Base-by-base conservation (phyloP, 2,888 invertebrate genomes). In the Drosophila emarginata region DNA sequence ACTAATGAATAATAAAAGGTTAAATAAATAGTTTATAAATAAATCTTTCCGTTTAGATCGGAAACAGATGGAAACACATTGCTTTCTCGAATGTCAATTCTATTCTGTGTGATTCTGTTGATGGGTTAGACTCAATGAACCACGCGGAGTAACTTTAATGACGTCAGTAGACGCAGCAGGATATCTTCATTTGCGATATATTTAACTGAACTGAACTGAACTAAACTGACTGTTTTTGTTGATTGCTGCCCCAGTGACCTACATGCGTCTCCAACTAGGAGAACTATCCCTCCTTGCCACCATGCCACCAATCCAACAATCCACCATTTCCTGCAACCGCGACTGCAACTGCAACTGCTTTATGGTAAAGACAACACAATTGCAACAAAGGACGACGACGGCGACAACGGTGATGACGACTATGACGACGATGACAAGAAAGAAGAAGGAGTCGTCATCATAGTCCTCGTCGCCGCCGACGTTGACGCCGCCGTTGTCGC, bases 191-290 rank as follows among this genome's bases (percentile, higher is more conserved):
- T 66, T 61, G 39, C 58, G 56, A 56, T 62, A 54, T 32, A 32
- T 32, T 7, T 32, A 32, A 45, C 45, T 40, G 40, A 40, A 40
- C 40, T 40, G 15, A 45, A 45, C 40, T 45, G 18, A 45, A 45
- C 40, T 45, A 15, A 15, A 45, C 58, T 67, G 74, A 64, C 71
- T 79, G 80, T 68, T 69, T 66, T 57, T 67, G 74, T 64, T 74
- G 80, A 74, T 74, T 82, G 88, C 60, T 83, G 82, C 12, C 84
- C 82, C 84, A 83, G 52, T 83, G 88, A 83, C 82, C 88, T 88
- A 83, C 76, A 83, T 83, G 71, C 56, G 51, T 53, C 59, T 32
- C 59, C 11, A 11, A 15, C 50, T 45, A 45, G 18, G 18, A 45
- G 40, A 45, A 21, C 37, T n/a, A 6, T 15, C 9, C 14, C 53